phyloP scores from a whole-genome alignment of 2,113 vertebrate genomes.

The Petrocephalus zakoni region DNA sequence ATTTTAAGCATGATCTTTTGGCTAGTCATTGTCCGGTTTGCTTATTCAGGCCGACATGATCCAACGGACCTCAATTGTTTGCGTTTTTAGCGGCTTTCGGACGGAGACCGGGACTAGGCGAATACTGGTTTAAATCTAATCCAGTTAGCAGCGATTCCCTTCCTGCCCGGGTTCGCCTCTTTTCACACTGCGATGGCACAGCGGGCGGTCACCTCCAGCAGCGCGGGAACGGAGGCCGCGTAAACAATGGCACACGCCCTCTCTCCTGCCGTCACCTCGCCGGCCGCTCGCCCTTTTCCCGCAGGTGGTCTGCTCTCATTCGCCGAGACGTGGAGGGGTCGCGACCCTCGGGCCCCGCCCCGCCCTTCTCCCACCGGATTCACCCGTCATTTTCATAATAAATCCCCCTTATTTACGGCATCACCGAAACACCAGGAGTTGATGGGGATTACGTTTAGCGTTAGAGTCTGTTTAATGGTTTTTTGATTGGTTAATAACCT shows the following conservation, averaged over 20 bases:
- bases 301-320: not conserved
- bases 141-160: not conserved
- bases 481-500: not conserved
- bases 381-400: not conserved
- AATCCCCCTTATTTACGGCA: not conserved
- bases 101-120: not conserved
- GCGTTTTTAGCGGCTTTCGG: not conserved
- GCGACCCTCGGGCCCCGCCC: too few relatives aligned
- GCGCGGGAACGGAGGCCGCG: not conserved
- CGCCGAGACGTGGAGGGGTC: not conserved
- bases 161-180: not conserved
- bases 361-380: too few relatives aligned
- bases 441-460: not conserved
- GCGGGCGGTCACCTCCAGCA: not conserved
- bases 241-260: constrained; percentile 11
- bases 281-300: not conserved
- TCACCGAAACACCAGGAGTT: not conserved
- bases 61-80: not conserved
- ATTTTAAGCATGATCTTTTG: constrained; percentile 14
- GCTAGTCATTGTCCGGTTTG: constrained; percentile 3
- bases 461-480: not conserved
- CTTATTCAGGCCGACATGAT: not conserved
- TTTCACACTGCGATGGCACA: not conserved
- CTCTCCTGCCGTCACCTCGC: not conserved
- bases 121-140: constrained; percentile 3